Percentiles rank a stretch among this genome's conserved stretches.
Conservation (phyloP, 2,888 invertebrate genomes). For the Caenorhabditis virilis region DNA sequence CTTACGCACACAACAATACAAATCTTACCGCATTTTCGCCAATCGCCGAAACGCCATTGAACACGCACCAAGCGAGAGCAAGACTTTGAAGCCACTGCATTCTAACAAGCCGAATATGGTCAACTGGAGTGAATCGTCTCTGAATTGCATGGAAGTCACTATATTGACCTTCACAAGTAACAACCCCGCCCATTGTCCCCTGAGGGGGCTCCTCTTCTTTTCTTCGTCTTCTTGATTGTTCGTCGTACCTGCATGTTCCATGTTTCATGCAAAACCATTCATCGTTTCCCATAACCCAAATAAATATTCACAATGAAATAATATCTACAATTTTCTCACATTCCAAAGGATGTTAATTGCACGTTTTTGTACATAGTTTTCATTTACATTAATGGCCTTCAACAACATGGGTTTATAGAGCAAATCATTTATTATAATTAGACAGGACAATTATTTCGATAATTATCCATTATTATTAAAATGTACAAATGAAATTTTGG, state of each 20-base stretch:
- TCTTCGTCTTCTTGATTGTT: no score
- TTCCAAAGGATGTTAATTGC: no score
- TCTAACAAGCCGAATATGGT: conserved; percentile 2
- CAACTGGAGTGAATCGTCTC: conserved; percentile 24
- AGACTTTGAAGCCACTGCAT: conserved; percentile 20
- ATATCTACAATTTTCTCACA: no score
- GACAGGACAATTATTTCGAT: conserved; percentile 7
- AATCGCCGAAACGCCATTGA: conserved; percentile 44
- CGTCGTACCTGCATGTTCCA: no score
- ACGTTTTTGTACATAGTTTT: no score
- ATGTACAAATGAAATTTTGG: conserved; percentile 30
- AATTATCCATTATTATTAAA: conserved; percentile 19
- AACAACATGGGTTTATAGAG: no score
- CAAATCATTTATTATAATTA: conserved; percentile 4
- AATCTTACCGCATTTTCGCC: conserved; percentile 65
- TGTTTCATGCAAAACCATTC: no score
- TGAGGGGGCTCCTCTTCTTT: no score
- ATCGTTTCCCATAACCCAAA: no score
- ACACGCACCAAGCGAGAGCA: conserved; percentile 29
- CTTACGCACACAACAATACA: no score
- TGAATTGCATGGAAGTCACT: conserved; percentile 17
- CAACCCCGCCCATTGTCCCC: conserved; percentile 1
- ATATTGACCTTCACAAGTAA: conserved; percentile 1
- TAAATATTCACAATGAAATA: no score
- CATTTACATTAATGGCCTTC: background rate